phyloP scores from a whole-genome alignment of 2,888 invertebrate genomes.

The Lithophane socia region DNA sequence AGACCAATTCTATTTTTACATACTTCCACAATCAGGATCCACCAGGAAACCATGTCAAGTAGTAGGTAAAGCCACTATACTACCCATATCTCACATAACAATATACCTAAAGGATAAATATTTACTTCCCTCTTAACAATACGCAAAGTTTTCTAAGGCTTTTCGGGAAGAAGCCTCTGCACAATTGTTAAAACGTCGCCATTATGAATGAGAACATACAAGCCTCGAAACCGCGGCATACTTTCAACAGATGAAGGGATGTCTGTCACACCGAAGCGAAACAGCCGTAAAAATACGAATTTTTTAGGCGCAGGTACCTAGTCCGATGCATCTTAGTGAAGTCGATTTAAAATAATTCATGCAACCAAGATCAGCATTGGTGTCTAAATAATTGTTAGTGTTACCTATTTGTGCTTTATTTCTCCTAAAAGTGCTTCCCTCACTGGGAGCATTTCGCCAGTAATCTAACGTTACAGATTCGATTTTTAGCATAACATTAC shows the following conservation, averaged over 20 bases:
- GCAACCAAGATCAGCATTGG: too few species aligned
- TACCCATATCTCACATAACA: background rate
- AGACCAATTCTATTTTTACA: background rate
- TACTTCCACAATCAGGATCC: background rate
- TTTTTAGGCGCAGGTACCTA: too few species aligned
- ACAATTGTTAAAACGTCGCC: constrained; percentile 73
- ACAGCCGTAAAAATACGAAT: background rate
- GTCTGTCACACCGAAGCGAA: constrained; percentile 69
- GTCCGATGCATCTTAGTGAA: too few species aligned
- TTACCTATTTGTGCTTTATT: too few species aligned
- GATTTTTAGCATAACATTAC: too few species aligned
- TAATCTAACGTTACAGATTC: too few species aligned
- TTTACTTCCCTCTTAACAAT: constrained; percentile 51
- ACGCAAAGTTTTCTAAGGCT: constrained; percentile 61
- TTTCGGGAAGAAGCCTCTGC: constrained; percentile 61
- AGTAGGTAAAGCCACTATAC: background rate
- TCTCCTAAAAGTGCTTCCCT: too few species aligned
- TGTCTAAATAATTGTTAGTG: too few species aligned
- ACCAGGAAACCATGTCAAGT: background rate
- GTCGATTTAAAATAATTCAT: too few species aligned
- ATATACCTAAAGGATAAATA: constrained; percentile 53
- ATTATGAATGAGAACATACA: constrained; percentile 77
- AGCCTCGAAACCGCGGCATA: constrained; percentile 70
- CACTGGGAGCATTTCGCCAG: too few species aligned
- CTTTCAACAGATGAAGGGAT: constrained; percentile 61